phyloP scores from a whole-genome alignment of 2,888 invertebrate genomes.

The Deroplatys truncata region DNA sequence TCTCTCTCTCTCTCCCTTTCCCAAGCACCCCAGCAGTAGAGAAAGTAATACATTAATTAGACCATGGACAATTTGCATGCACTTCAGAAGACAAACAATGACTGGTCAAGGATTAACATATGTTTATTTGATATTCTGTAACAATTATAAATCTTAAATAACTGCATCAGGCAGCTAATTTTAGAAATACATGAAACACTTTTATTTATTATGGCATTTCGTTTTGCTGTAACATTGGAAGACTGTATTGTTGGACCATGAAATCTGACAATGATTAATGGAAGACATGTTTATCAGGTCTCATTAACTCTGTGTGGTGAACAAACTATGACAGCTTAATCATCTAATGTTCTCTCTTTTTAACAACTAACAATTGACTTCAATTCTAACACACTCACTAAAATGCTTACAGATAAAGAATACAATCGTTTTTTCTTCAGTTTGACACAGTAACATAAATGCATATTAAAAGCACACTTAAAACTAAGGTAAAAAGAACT shows the following conservation, averaged over 20 bases:
- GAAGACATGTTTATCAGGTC: background rate
- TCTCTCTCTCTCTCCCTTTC: no score
- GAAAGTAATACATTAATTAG: no score
- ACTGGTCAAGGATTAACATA: background rate
- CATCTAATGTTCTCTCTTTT: background rate
- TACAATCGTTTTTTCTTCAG: background rate
- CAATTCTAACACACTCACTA: background rate
- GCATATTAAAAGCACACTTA: background rate
- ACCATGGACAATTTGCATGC: no score
- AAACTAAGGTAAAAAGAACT: background rate
- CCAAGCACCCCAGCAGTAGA: no score
- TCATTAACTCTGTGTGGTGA: background rate
- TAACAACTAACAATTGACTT: background rate
- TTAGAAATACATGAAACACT: background rate
- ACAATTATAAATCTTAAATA: background rate
- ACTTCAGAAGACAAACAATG: no score
- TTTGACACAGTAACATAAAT: background rate
- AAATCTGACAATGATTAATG: background rate
- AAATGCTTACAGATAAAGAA: background rate
- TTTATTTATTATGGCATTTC: background rate
- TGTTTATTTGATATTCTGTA: background rate
- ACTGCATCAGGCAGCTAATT: background rate
- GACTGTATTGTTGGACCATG: background rate
- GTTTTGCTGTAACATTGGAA: background rate
- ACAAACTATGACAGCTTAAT: background rate